A percentile compares a stretch with the other conserved stretches of the same genome.
Evolutionary conservation across 2,888 invertebrate species (phyloP).

Genomic region (Thymelicus acteon): DNA sequence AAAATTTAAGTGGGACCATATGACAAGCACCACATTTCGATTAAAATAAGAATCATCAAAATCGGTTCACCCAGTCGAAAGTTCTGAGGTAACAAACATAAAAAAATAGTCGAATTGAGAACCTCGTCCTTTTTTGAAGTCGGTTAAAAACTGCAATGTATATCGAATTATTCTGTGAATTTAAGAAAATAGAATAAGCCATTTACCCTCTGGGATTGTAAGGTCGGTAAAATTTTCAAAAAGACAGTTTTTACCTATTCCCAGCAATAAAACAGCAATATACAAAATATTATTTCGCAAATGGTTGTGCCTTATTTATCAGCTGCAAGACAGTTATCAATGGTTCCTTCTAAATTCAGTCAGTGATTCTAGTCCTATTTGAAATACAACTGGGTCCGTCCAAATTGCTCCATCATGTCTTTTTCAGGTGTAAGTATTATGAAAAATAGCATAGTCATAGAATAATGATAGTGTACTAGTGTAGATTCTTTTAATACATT

Average conservation of each 20-base stretch:
- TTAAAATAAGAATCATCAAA: too few relatives aligned
- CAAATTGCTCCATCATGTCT: slow-evolving; percentile 72
- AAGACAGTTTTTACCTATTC: slow-evolving; percentile 1
- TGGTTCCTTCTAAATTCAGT: slow-evolving; percentile 68
- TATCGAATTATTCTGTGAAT: too few relatives aligned
- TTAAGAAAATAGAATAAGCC: too few relatives aligned
- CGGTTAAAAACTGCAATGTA: too few relatives aligned
- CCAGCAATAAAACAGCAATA: slow-evolving; percentile 21
- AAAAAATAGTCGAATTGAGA: too few relatives aligned
- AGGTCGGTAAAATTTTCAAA: slow-evolving; percentile 7
- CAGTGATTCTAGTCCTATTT: slow-evolving; percentile 75
- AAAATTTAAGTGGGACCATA: too few relatives aligned
- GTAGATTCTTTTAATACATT: slow-evolving; percentile 38
- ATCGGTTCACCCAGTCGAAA: too few relatives aligned
- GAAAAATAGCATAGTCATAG: slow-evolving; percentile 48
- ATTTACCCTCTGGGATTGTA: neutral
- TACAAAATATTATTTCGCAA: slow-evolving; percentile 48
- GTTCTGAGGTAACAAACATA: too few relatives aligned
- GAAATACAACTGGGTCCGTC: slow-evolving; percentile 76
- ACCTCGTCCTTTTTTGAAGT: too few relatives aligned
- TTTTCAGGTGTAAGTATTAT: slow-evolving; percentile 52
- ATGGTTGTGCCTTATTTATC: slow-evolving; percentile 78
- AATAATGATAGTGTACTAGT: slow-evolving; percentile 20
- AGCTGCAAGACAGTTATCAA: slow-evolving; percentile 54
- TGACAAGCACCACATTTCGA: too few relatives aligned